Evolutionary conservation across 2,113 vertebrate species (phyloP), one percentile per base, ranked within the genome.

Genomic region (Grantiella picta): DNA sequence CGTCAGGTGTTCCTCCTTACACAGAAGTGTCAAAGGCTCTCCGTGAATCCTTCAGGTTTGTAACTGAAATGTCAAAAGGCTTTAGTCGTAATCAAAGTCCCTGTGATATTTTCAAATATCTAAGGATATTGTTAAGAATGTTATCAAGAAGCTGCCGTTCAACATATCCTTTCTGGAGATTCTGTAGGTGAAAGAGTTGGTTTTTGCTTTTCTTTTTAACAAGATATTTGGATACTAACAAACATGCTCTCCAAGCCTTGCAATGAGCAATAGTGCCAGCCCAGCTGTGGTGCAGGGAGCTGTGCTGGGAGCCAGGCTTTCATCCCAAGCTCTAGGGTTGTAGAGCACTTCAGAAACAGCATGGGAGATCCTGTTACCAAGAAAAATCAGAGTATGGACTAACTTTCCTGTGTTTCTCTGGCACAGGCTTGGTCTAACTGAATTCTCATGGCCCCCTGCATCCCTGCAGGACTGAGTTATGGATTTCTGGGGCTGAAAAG

Each of bases 401-500:
- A 11, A 45, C 24, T 49, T 50, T 59, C 7, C 21, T 17, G 9
- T 12, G 19, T 35, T 84, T 36, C 24, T 68, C 12, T 38, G 12
- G 10, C 40, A 49, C 7, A 27, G 18, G 31, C 28, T 49, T 23
- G 31, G 6, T 61, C 72, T 50, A 29, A 44, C 14, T 14, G 42
- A 29, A 15, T 42, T 11, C 45, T 66, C 6, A 0, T 5, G 6
- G n/a, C 47, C 24, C 50, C 10, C 11, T 5, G 5, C 64, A 44
- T 10, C 24, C n/a, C 47, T 10, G 5, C 35, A 89, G 53, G 24
- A 14, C 45, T 29, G 31, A 3, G 38, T 15, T 68, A 7, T 5
- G 53, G 20, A 21, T 9, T 31, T 23, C 49, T 3, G 3, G 14
- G 28, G 47, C 27, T 23, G 20, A 12, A 0, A 1, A 28, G 17